phyloP scores from a whole-genome alignment of 2,888 invertebrate species.

The Geotrupes spiniger region DNA sequence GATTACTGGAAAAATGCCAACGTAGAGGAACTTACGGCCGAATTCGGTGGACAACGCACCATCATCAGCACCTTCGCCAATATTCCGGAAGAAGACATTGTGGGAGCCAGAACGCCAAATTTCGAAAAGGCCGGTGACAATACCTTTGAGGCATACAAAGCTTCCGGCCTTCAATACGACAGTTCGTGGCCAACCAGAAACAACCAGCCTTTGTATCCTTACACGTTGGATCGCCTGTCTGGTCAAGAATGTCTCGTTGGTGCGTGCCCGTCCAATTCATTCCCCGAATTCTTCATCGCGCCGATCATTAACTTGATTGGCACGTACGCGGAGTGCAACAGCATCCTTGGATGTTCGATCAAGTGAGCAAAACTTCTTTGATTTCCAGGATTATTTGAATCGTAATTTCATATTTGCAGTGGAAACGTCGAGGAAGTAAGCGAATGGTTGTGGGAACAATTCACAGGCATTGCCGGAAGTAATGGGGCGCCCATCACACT shows the following conservation, averaged over 20 bases:
- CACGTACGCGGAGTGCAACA: constrained; percentile 52
- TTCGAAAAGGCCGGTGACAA: constrained; percentile 57
- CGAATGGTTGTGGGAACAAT: constrained; percentile 50
- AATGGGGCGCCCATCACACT: constrained; percentile 54
- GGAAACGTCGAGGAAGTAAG: constrained; percentile 39
- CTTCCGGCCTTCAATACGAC: constrained; percentile 58
- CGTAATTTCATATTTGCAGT: too few species aligned
- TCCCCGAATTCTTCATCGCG: constrained; percentile 63
- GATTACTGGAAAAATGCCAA: constrained; percentile 44
- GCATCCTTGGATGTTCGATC: constrained; percentile 7
- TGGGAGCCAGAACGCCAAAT: constrained; percentile 55
- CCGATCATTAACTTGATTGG: constrained; percentile 62
- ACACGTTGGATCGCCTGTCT: constrained; percentile 61
- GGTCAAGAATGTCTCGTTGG: constrained; percentile 57
- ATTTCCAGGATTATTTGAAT: too few species aligned
- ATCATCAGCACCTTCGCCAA: constrained; percentile 44
- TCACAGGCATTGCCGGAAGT: constrained; percentile 45
- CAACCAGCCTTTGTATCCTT: constrained; percentile 62
- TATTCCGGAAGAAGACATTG: constrained; percentile 40
- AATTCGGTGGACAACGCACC: constrained; percentile 44
- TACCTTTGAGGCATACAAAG: constrained; percentile 57
- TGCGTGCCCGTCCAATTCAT: constrained; percentile 58
- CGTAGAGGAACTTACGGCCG: constrained; percentile 35
- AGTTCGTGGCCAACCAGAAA: constrained; percentile 58
- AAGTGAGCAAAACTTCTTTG: constrained; percentile 4